Percentiles rank a stretch among this genome's conserved stretches.
phyloP scores from a whole-genome alignment of 2,797 vertebrate genomes.

The Neopelma chrysocephalum region DNA sequence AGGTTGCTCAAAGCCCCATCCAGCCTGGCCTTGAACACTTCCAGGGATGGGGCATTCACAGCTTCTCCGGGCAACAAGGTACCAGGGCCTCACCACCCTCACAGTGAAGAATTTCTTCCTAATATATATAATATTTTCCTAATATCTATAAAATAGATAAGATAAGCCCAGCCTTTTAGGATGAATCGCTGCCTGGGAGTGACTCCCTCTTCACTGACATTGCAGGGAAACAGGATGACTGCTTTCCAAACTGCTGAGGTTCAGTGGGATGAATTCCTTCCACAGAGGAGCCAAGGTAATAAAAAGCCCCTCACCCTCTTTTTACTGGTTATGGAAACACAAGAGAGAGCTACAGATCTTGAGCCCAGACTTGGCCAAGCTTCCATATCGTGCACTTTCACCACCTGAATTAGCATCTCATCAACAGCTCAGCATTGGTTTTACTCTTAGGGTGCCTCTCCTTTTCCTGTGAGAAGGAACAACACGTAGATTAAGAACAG shows the following conservation, averaged over 20 bases:
- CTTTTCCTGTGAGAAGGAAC: neutral
- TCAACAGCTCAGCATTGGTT: neutral
- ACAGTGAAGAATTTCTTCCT: neutral
- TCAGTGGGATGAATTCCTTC: neutral
- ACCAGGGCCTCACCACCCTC: neutral
- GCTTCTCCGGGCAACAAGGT: neutral
- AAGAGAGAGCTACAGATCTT: neutral
- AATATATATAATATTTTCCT: neutral
- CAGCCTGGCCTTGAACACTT: rapidly evolving
- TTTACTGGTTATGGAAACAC: neutral
- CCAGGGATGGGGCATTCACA: neutral
- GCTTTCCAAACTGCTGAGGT: neutral
- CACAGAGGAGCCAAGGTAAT: neutral
- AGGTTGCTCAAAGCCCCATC: neutral
- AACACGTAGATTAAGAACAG: neutral
- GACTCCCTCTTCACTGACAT: neutral
- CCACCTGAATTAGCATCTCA: neutral
- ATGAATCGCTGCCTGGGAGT: neutral
- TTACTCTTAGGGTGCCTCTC: neutral
- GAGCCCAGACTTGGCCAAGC: neutral
- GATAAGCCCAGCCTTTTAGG: neutral
- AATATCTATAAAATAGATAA: neutral
- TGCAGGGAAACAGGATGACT: neutral
- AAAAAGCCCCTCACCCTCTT: neutral
- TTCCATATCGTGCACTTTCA: neutral